Percentiles rank a stretch among this genome's conserved stretches.
These are phyloP conservation scores for Ormia ochracea DNA, from an alignment of 2,888 invertebrate genomes.

Conservation along the genomic window DNA sequence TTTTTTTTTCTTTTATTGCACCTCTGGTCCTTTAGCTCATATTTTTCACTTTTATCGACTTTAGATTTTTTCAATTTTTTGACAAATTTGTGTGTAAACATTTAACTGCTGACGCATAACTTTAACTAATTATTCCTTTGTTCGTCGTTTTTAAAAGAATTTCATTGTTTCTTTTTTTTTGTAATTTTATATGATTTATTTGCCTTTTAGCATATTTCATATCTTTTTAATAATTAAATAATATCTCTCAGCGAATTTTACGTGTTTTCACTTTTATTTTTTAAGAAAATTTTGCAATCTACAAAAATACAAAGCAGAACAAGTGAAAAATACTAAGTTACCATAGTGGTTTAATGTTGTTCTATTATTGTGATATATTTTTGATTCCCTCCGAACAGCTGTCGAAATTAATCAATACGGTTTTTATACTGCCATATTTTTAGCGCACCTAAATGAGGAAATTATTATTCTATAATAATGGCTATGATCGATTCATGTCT, in stretches of 20 bases:
- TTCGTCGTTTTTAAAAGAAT: slow-evolving; percentile 41
- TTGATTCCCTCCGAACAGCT: too few species aligned
- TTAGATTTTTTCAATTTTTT: slow-evolving; percentile 29
- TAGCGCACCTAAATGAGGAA: too few species aligned
- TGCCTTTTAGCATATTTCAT: not conserved
- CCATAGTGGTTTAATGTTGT: too few species aligned
- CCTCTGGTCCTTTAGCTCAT: slow-evolving; percentile 45
- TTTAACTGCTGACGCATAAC: slow-evolving; percentile 61
- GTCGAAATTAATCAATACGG: too few species aligned
- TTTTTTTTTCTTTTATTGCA: slow-evolving; percentile 4
- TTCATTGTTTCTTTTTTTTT: not conserved
- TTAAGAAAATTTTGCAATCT: slow-evolving; percentile 47
- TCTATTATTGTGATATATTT: too few species aligned
- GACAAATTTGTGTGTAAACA: slow-evolving; percentile 55
- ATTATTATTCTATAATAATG: too few species aligned
- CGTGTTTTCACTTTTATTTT: slow-evolving; percentile 37
- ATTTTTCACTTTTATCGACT: slow-evolving; percentile 1
- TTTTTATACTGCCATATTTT: too few species aligned
- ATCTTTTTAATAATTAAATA: slow-evolving; percentile 12
- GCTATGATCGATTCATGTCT: too few species aligned
- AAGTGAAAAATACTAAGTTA: too few species aligned
- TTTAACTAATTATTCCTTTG: slow-evolving; percentile 55
- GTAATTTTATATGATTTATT: not conserved
- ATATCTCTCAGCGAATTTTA: slow-evolving; percentile 1
- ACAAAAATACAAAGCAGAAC: slow-evolving; percentile 36